A percentile compares a stretch with the other conserved stretches of the same genome.
Conservation (phyloP, 2,888 invertebrate species). For the Chloroclysta siterata region DNA sequence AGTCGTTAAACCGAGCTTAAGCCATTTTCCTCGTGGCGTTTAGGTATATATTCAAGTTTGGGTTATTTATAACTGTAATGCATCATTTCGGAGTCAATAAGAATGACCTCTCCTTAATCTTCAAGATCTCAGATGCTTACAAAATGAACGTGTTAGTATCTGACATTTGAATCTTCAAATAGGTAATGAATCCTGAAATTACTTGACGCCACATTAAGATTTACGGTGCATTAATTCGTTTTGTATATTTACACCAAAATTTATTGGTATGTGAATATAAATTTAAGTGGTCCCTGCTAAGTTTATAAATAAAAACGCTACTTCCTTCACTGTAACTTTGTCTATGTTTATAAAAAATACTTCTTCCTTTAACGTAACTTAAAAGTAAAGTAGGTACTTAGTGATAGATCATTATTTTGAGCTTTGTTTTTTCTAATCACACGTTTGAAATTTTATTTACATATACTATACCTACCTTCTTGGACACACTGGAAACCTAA, state of each 20-base stretch:
- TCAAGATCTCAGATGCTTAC: conserved; percentile 19
- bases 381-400: too few species aligned
- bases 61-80: conserved; percentile 26
- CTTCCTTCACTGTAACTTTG: background rate
- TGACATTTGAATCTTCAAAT: conserved; percentile 39
- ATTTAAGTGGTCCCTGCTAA: background rate
- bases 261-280: background rate
- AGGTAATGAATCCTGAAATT: conserved; percentile 39
- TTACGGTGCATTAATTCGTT: conserved; percentile 34
- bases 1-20: conserved; percentile 23
- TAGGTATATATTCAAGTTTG: conserved; percentile 11
- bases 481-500: too few species aligned
- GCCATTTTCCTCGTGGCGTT: conserved; percentile 21
- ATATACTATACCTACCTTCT: too few species aligned
- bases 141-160: conserved; percentile 17
- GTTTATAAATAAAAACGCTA: background rate
- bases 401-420: too few species aligned
- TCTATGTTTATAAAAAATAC: background rate
- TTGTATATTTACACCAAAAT: background rate
- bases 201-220: conserved; percentile 35
- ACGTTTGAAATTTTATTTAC: too few species aligned
- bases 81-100: conserved; percentile 31
- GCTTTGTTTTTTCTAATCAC: too few species aligned
- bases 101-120: conserved; percentile 32
- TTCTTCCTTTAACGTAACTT: background rate